Percentiles rank a stretch among this genome's conserved stretches.
phyloP scores from a whole-genome alignment of 2,888 invertebrate genomes.

The Coecobrya sp. region DNA sequence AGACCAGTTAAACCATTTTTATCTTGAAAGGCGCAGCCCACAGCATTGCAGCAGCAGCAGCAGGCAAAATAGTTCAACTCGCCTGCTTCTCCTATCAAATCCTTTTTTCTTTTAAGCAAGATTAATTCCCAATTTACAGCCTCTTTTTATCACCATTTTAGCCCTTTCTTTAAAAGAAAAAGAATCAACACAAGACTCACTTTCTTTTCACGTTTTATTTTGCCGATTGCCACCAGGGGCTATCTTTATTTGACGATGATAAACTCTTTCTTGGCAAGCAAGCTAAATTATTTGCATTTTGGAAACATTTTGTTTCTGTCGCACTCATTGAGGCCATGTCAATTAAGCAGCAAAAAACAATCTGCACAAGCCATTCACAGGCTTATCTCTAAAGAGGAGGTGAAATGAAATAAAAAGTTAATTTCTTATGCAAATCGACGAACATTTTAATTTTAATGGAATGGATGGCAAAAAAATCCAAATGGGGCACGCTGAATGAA shows the following conservation, averaged over 20 bases:
- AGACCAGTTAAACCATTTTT: constrained; percentile 23
- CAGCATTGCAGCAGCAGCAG: neutral
- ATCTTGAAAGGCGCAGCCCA: neutral
- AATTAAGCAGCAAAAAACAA: no score
- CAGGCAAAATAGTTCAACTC: neutral
- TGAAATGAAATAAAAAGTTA: no score
- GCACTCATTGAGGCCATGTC: neutral
- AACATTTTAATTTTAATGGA: neutral
- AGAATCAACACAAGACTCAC: neutral
- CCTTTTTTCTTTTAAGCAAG: constrained; percentile 11
- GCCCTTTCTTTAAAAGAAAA: neutral
- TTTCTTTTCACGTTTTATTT: neutral
- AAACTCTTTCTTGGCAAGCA: neutral
- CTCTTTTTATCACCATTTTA: constrained; percentile 61
- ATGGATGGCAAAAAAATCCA: neutral
- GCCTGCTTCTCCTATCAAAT: neutral
- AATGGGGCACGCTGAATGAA: neutral
- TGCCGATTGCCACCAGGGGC: neutral
- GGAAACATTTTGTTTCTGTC: neutral
- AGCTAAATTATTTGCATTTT: neutral
- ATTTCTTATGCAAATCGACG: neutral
- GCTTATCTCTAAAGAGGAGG: neutral
- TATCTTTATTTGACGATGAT: constrained; percentile 3
- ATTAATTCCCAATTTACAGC: constrained; percentile 65
- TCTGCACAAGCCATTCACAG: neutral